These are phyloP conservation scores for Drosophila subpulchrella DNA, from an alignment of 1,140 invertebrate genomes.

Conservation along the genomic window DNA sequence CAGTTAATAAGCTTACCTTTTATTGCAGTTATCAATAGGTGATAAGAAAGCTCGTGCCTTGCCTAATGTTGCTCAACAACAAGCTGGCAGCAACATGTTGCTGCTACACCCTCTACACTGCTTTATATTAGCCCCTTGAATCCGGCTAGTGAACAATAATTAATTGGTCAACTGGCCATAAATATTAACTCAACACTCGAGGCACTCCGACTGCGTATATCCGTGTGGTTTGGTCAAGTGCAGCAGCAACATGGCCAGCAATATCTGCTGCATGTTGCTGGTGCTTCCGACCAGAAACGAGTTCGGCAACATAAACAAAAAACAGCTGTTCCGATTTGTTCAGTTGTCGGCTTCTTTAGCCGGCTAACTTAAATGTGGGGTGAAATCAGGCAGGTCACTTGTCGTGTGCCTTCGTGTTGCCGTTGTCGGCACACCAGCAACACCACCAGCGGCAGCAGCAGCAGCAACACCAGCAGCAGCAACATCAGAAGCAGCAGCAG, in stretches of 20 bases:
- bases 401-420: constrained; percentile 40
- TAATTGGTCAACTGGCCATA: constrained; percentile 25
- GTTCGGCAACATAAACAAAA: constrained; percentile 78
- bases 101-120: neutral
- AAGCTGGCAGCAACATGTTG: constrained; percentile 39
- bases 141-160: constrained; percentile 15
- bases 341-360: constrained; percentile 54
- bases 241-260: constrained; percentile 18
- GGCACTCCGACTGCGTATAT: constrained; percentile 18
- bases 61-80: constrained; percentile 17
- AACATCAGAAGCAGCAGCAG: constrained; percentile 35
- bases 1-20: neutral
- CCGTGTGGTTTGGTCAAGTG: constrained; percentile 40
- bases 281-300: constrained; percentile 42
- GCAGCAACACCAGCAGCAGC: constrained; percentile 23
- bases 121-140: constrained; percentile 26
- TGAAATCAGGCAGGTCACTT: constrained; percentile 64
- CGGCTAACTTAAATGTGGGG: constrained; percentile 73
- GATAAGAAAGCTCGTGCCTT: constrained; percentile 53
- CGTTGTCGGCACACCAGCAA: constrained; percentile 35
- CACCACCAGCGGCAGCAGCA: constrained; percentile 27
- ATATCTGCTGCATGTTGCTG: constrained; percentile 35
- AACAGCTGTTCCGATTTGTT: constrained; percentile 63
- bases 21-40: neutral
- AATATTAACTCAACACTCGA: constrained; percentile 67